Evolutionary conservation across 2,888 invertebrate species (phyloP).

Genomic region (Nemotelus pantherinus): DNA sequence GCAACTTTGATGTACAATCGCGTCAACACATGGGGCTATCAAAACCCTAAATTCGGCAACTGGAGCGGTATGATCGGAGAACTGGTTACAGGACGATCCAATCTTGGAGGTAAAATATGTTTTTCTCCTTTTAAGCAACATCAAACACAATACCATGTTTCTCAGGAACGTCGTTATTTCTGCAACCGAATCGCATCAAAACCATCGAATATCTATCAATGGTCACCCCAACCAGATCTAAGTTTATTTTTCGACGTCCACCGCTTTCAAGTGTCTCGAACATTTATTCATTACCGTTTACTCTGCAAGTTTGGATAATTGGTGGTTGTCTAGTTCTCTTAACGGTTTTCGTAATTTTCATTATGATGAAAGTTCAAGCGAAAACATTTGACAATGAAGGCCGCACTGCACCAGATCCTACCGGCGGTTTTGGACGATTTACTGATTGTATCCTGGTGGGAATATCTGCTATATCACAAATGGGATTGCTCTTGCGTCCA

Average conservation of each 20-base stretch:
- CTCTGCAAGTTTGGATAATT: conserved; percentile 71
- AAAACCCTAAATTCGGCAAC: conserved; percentile 65
- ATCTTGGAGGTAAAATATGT: conserved; percentile 66
- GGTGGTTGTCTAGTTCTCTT: conserved; percentile 65
- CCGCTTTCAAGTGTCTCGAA: conserved; percentile 73
- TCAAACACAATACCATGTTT: background rate
- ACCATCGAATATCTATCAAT: conserved; percentile 69
- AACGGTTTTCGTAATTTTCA: conserved; percentile 41
- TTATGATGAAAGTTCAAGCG: conserved; percentile 31
- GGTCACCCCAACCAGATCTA: conserved; percentile 67
- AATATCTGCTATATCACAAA: conserved; percentile 70
- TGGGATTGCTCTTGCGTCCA: conserved; percentile 69
- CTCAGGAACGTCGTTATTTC: conserved; percentile 64
- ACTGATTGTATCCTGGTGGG: conserved; percentile 68
- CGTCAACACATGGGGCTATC: conserved; percentile 71
- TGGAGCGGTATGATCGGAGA: conserved; percentile 75
- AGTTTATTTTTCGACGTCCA: conserved; percentile 74
- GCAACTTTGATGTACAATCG: conserved; percentile 67
- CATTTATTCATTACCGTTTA: conserved; percentile 74
- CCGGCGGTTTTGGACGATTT: background rate
- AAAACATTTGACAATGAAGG: background rate
- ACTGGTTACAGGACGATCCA: conserved; percentile 68
- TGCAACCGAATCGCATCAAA: conserved; percentile 58
- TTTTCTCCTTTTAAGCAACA: background rate
- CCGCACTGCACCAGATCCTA: background rate